These are phyloP conservation scores for Diplodus sargus DNA, from an alignment of 2,797 vertebrate genomes.

Conservation along the genomic window DNA sequence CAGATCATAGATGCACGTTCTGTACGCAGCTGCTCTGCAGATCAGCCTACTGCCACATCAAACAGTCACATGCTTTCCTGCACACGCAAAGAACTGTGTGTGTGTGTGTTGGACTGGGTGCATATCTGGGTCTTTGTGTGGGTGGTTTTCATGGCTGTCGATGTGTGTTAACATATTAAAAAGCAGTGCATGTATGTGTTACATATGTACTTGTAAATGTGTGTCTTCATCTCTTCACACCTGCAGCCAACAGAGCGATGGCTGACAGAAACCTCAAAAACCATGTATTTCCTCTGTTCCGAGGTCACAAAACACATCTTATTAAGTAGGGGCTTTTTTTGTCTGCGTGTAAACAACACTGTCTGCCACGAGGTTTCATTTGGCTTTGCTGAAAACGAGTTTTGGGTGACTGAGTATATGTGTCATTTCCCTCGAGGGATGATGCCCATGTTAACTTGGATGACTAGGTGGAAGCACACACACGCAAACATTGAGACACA, in stretches of 20 bases:
- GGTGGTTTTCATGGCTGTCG: constrained; percentile 1
- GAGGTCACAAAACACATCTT: background rate
- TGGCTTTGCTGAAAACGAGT: constrained; percentile 2
- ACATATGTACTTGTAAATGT: constrained; percentile 7
- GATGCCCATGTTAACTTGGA: constrained; percentile 18
- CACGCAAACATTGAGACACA: background rate
- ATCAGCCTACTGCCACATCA: constrained; percentile 46
- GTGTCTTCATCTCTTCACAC: background rate
- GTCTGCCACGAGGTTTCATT: background rate
- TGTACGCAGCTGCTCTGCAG: constrained; percentile 31
- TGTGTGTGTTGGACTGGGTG: constrained; percentile 8
- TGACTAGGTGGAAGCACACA: constrained; percentile 41
- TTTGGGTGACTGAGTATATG: constrained; percentile 37
- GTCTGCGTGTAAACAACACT: background rate
- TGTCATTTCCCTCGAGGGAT: constrained; percentile 37
- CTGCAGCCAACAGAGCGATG: background rate
- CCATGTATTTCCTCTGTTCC: background rate
- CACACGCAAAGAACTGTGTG: constrained; percentile 11
- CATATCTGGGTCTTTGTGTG: constrained; percentile 28
- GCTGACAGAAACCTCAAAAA: constrained; percentile 16
- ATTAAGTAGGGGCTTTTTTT: background rate
- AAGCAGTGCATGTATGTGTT: background rate
- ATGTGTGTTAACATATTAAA: constrained; percentile 19
- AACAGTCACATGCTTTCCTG: constrained; percentile 39
- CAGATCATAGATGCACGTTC: constrained; percentile 16